These are phyloP conservation scores for Scomberomorus guttatus DNA, from an alignment of 2,797 vertebrate genomes.

Conservation along the genomic window DNA sequence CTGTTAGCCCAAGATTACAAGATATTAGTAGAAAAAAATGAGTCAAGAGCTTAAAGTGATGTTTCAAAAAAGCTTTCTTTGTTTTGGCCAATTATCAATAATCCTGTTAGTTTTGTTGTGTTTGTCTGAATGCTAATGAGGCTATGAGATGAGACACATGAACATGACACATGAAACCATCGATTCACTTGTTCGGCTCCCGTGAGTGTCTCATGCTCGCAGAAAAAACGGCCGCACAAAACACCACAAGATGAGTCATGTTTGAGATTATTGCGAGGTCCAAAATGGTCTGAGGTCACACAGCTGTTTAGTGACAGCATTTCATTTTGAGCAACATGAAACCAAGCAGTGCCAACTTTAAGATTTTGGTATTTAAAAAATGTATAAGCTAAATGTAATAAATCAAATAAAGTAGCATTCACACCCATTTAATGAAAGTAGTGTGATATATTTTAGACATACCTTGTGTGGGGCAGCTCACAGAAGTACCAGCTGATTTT, in stretches of 20 bases:
- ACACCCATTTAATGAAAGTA: background rate
- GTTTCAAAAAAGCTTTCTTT: background rate
- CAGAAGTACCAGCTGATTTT: conserved; percentile 96
- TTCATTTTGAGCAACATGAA: background rate
- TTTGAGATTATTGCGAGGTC: conserved; percentile 15
- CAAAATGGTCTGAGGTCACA: conserved; percentile 28
- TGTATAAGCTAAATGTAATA: background rate
- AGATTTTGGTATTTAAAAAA: too few species aligned
- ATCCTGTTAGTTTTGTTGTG: background rate
- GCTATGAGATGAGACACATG: background rate
- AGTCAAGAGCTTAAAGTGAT: too few species aligned
- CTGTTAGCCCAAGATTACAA: too few species aligned
- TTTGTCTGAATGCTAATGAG: conserved; percentile 32
- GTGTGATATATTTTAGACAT: background rate
- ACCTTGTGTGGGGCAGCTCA: conserved; percentile 84
- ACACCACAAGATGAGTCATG: conserved; percentile 30
- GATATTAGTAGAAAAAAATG: too few species aligned
- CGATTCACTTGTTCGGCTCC: conserved; percentile 26
- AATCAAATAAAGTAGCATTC: background rate
- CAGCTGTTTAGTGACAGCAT: conserved; percentile 26
- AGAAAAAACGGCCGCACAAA: conserved; percentile 24
- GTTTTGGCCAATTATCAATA: background rate
- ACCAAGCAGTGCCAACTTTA: background rate
- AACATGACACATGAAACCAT: too few species aligned
- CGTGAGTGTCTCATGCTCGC: conserved; percentile 30